Conservation (phyloP, 2,797 vertebrate genomes). For the Schizopygopsis malacanthus region DNA sequence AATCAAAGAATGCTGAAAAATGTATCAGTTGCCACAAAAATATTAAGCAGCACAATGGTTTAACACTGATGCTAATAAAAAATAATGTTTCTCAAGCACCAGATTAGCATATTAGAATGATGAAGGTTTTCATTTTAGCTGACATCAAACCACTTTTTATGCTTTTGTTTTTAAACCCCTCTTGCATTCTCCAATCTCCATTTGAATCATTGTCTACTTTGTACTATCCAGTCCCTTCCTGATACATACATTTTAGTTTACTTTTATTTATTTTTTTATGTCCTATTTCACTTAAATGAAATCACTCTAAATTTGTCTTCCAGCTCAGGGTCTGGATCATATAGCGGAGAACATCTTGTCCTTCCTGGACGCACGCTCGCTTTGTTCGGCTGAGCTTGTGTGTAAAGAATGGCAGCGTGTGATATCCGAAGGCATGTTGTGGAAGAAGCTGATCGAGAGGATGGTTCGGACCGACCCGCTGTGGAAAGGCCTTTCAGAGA, state of each 20-base stretch:
- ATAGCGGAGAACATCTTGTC: conserved; percentile 99
- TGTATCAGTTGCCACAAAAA: neutral
- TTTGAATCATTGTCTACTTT: neutral
- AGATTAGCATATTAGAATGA: neutral
- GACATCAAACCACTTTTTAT: neutral
- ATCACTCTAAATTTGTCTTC: conserved; percentile 36
- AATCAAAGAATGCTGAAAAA: neutral
- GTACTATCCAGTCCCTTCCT: conserved; percentile 46
- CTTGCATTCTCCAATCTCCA: neutral
- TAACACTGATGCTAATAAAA: neutral
- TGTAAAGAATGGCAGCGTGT: conserved; percentile 99
- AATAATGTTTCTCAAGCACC: neutral
- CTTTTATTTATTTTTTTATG: neutral
- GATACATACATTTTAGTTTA: conserved; percentile 57
- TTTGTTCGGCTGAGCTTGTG: conserved; percentile 96
- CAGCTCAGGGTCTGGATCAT: conserved; percentile 99
- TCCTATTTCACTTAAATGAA: neutral
- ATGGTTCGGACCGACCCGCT: conserved; percentile 98
- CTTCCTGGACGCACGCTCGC: conserved; percentile 94
- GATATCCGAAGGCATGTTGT: conserved; percentile 98
- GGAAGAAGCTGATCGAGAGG: conserved; percentile 97
- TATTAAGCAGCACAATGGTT: neutral
- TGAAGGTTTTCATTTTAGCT: neutral
- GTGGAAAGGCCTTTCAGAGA: conserved; percentile 97
- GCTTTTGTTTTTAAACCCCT: neutral